phyloP scores from a whole-genome alignment of 1,140 invertebrate genomes.

The Hyposmocoma kahamanoa region DNA sequence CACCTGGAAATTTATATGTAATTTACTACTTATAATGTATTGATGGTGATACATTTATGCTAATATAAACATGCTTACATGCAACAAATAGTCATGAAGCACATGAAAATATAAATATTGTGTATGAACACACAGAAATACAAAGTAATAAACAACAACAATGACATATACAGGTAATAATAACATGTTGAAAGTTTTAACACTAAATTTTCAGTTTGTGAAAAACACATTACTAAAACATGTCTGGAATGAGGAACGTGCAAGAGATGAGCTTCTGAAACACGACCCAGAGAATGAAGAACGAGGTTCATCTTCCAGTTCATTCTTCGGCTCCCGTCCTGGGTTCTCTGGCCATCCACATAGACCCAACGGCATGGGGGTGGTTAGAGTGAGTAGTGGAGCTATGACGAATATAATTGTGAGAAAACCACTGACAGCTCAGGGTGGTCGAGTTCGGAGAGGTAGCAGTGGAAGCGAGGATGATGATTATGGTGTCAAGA shows the following conservation, averaged over 20 bases:
- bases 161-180: no score
- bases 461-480: slow-evolving; percentile 63
- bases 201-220: slow-evolving; percentile 50
- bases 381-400: slow-evolving; percentile 41
- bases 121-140: no score
- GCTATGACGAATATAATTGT: slow-evolving; percentile 13
- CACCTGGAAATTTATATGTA: no score
- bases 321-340: slow-evolving; percentile 27
- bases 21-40: no score
- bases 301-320: slow-evolving; percentile 16
- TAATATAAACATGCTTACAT: no score
- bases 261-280: slow-evolving; percentile 61
- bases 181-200: no score
- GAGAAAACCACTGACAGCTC: slow-evolving; percentile 29
- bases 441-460: slow-evolving; percentile 39
- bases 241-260: slow-evolving; percentile 64
- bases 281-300: slow-evolving; percentile 63
- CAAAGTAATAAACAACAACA: no score
- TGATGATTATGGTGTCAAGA: slow-evolving; percentile 58
- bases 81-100: no score
- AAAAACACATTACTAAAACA: slow-evolving; percentile 61
- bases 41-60: no score
- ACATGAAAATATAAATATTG: slow-evolving; percentile 1
- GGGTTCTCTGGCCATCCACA: slow-evolving; percentile 29
- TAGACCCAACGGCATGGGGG: slow-evolving; percentile 31